Percentiles rank a stretch among this genome's conserved stretches.
Evolutionary conservation across 2,888 invertebrate genomes (phyloP).

Genomic region (Spilosoma lubricipeda): DNA sequence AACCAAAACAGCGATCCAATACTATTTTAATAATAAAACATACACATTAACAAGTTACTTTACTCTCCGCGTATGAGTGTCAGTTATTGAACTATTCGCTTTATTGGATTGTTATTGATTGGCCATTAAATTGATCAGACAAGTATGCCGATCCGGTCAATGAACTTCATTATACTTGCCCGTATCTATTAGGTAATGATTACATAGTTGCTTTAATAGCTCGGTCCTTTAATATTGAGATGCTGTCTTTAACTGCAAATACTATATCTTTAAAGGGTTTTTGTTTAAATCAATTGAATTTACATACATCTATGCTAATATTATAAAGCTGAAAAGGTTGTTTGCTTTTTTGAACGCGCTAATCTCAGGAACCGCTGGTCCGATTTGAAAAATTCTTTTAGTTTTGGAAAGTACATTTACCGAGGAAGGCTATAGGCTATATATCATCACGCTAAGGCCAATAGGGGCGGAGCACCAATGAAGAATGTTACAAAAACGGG

Average conservation of each 20-base stretch:
- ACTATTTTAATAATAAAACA: background rate
- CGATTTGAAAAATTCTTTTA: too few species aligned
- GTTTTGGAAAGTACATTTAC: too few species aligned
- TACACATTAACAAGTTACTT: slow-evolving; percentile 16
- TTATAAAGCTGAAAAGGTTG: too few species aligned
- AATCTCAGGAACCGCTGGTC: too few species aligned
- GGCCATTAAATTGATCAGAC: slow-evolving; percentile 73
- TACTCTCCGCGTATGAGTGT: slow-evolving; percentile 32
- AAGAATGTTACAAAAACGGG: too few species aligned
- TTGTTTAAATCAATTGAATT: too few species aligned
- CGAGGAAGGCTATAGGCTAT: too few species aligned
- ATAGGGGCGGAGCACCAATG: too few species aligned
- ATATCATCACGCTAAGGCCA: too few species aligned
- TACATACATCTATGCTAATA: too few species aligned
- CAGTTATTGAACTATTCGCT: slow-evolving; percentile 28
- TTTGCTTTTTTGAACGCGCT: too few species aligned
- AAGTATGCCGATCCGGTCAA: slow-evolving; percentile 55
- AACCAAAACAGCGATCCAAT: background rate
- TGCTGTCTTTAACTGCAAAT: background rate
- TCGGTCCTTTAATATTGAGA: background rate
- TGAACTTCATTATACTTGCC: slow-evolving; percentile 55
- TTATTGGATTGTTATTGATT: slow-evolving; percentile 62
- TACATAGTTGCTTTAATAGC: background rate
- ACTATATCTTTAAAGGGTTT: background rate
- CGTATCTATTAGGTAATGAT: slow-evolving; percentile 7